Evolutionary conservation across 2,797 vertebrate genomes (phyloP), one percentile per base, ranked within the genome.

Genomic region (Gadopsis marmoratus): DNA sequence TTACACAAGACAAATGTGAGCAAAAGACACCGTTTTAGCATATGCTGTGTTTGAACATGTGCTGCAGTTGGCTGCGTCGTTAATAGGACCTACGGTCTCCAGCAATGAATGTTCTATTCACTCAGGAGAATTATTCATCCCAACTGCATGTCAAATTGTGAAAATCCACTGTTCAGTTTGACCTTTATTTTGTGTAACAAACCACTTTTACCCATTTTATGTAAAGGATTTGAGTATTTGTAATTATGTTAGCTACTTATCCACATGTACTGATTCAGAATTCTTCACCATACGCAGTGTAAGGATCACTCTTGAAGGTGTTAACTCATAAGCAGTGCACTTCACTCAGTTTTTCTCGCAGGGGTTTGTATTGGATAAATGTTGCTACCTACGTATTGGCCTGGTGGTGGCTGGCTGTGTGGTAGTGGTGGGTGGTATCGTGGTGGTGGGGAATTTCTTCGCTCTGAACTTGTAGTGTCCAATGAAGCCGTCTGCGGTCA

Each of bases 401-500:
- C 96, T 92, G 92, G 96, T 95, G 71, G 96, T 97, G 81, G 89
- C 86, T 10, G 96, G 94, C 50, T 92, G 73, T 17, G 94, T 90
- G 65, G 96, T 83, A 33, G 95, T 94, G 79, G 96, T 95, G 21
- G 96, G 95, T 0, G 81, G 83, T 35, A 86, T 67, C 26, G 96
- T 96, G 59, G 97, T 97, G 76, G 91, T 91, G 9, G 94, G 94
- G 76, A 97, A 91, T 85, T 96, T 98, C 94, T 97, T 98, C 21
- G 97, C 96, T 90, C 97, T 96, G 92, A 99, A 98, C 93, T 97
- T 99, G 91, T 99, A 99, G 92, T 99, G 97, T 64, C 95, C 96
- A 41, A 99, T 97, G 92, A 99, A 99, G 29, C 98, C 98, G 48
- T 99, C 98, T 21, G 98, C 98, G 11, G 98, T 99, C 74, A 99